A percentile compares a stretch with the other conserved stretches of the same genome.
Evolutionary conservation across 2,797 vertebrate genomes (phyloP).

Genomic region (Gallinago solitaria): DNA sequence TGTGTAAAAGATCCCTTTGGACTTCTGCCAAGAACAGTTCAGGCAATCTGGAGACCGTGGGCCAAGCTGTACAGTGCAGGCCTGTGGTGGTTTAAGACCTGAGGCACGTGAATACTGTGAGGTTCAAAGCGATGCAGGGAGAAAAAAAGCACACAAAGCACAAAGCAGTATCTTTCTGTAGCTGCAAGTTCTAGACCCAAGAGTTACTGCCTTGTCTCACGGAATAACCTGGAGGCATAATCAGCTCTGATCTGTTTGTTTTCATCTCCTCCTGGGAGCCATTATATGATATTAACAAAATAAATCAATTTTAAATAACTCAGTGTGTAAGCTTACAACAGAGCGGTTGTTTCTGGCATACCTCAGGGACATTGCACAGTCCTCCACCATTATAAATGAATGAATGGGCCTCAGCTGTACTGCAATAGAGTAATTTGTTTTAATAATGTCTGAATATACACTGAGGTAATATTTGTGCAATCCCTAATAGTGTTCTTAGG

Average conservation of each 20-base stretch:
- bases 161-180: constrained; percentile 53
- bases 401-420: constrained; percentile 57
- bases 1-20: background rate
- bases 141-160: constrained; percentile 16
- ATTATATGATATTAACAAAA: constrained; percentile 74
- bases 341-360: constrained; percentile 59
- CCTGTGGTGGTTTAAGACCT: background rate
- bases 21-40: background rate
- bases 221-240: constrained; percentile 54
- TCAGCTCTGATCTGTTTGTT: constrained; percentile 61
- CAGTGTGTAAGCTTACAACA: constrained; percentile 70
- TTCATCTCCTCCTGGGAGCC: constrained; percentile 66
- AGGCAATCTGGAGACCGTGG: background rate
- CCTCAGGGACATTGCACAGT: constrained; percentile 36
- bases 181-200: constrained; percentile 10
- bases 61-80: background rate
- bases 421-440: constrained; percentile 76
- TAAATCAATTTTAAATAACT: constrained; percentile 75
- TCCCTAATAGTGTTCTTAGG: constrained; percentile 36
- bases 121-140: background rate
- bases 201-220: constrained; percentile 31
- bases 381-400: constrained; percentile 47
- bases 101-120: background rate
- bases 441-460: constrained; percentile 73
- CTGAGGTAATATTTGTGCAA: constrained; percentile 74